Base-by-base conservation (phyloP, 2,797 vertebrate species). In the Paedocypris micromegethes region DNA sequence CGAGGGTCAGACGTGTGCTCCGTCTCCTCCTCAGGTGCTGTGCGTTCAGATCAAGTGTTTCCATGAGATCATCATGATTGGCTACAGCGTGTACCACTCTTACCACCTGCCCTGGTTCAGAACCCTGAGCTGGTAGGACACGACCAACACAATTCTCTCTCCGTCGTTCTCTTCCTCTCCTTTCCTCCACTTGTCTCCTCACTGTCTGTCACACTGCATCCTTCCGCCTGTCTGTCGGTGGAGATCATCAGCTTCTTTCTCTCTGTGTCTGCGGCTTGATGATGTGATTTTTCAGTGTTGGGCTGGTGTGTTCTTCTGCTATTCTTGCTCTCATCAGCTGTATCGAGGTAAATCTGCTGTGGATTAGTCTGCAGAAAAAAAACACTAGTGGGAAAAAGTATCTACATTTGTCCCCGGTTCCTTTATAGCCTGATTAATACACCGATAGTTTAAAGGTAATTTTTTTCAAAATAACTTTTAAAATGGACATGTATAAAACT, bases 61-160 rank as follows among this genome's bases (percentile, higher is more conserved):
- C 84, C 94, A 98, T 0, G 96, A 98, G 84, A 98, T 98, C 77
- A 98, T 98, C 84, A 94, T 92, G 54, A 98, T 98, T 39, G 96
- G 95, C 48, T 97, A 98, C 85, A 92, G 92, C 88, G 94, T 98
- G 63, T 98, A 98, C 79, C 95, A 83, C 79, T 98, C 96, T 0
- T 98, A 97, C 0, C 93, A 98, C 0, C 87, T 98, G 41, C 96
- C 96, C 0, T 98, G 96, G 96, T 98, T 98, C 86, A 90, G 96
- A 80, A 93, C 94, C 4, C 88, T 98, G 4, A 95, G 96, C 80
- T 98, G 96, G 96, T 98, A 79, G 91, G 94, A 50, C 37, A 2
- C 6, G 41, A 6, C 40, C 44, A 44, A 58, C 57, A n/a, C 66
- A 70, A 66, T 55, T 62, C 45, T 42, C 43, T 45, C 41, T 42